Base-by-base conservation (phyloP, 2,113 vertebrate genomes). In the Siphamia tubifer region DNA sequence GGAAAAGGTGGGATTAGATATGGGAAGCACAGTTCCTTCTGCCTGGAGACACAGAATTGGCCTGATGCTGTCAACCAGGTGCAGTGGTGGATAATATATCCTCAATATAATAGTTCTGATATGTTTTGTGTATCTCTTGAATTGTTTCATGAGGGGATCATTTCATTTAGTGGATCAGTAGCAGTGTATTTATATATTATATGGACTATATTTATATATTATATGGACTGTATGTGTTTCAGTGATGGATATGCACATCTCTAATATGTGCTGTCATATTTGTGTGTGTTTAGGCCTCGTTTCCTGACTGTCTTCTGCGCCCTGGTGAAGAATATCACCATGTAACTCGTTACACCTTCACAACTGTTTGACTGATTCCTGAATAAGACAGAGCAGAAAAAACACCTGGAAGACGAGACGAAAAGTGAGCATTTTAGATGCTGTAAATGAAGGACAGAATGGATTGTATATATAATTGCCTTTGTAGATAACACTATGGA, bases 31-130 rank as follows among this genome's bases (percentile, higher is more conserved):
- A 94, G 94, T 0, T 93, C 94, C 11, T 94, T 99, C 84, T 99
- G 97, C 69, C 86, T 99, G 9, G 97, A 98, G 92, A 96, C 96
- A 1, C 97, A 99, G 86, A 95, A 92, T 77, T 99, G 98, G 96
- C 98, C 97, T 0, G 91, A 99, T 5, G 95, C 97, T 0, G 77
- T 99, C 55, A 98, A 98, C 81, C 91, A 96, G 97, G 98, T 98
- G 73, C 11, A n/a, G n/a, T n/a, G n/a, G n/a, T n/a, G n/a, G n/a
- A n/a, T n/a, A n/a, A n/a, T n/a, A n/a, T n/a, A n/a, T n/a, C n/a
- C n/a, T n/a, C n/a, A n/a, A n/a, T n/a, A n/a, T n/a, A n/a, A n/a
- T n/a, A n/a, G 13, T 47, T 15, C 0, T 15, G 7, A 6, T 45
- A 6, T 45, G 13, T 23, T 44, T 44, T n/a, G n/a, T n/a, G n/a